Evolutionary conservation across 2,797 vertebrate species (phyloP), one percentile per base, ranked within the genome.

Genomic region (Pangasius djambal): DNA sequence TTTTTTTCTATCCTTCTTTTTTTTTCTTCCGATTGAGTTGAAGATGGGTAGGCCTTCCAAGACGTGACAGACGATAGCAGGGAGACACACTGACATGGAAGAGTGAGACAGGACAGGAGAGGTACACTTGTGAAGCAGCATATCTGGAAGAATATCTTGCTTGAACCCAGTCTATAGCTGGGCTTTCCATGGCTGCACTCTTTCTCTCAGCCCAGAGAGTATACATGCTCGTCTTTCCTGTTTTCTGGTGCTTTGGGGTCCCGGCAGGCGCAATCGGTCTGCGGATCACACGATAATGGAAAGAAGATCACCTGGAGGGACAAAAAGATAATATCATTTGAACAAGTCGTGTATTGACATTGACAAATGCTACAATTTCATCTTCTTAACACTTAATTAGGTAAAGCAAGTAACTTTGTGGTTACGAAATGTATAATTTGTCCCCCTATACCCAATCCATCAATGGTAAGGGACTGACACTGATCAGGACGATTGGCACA

Each of bases 271-370:
- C 99, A 99, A 78, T 99, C 98, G 87, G 96, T 96, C 92, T 97
- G 96, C 34, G 97, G 94, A 93, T 99, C 97, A 90, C 99, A 99
- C 87, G 97, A 98, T 96, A 98, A 97, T 75, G 98, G 98, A 92
- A 99, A 99, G 0, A 98, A 98, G 86, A 97, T 98, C 93, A 99
- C 98, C 99, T 99, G 91, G 22, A 87, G 31, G 63, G 91, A 50
- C 25, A 91, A 5, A 89, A 67, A 48, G 37, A 86, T 25, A 28
- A 86, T 59, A 84, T 50, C 16, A 75, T 70, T 22, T 69, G 1
- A 85, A 67, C 4, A 2, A 34, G 83, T 52, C 25, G n/a, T n/a
- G 15, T 31, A 37, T 61, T 28, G 44, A 37, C 78, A 57, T 34
- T 40, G 34, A 82, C 40, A 18, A 55, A 31, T 55, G 48, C 28